A percentile compares a stretch with the other conserved stretches of the same genome.
These are phyloP conservation scores for Huso huso DNA, from an alignment of 2,797 vertebrate genomes.

Conservation along the genomic window DNA sequence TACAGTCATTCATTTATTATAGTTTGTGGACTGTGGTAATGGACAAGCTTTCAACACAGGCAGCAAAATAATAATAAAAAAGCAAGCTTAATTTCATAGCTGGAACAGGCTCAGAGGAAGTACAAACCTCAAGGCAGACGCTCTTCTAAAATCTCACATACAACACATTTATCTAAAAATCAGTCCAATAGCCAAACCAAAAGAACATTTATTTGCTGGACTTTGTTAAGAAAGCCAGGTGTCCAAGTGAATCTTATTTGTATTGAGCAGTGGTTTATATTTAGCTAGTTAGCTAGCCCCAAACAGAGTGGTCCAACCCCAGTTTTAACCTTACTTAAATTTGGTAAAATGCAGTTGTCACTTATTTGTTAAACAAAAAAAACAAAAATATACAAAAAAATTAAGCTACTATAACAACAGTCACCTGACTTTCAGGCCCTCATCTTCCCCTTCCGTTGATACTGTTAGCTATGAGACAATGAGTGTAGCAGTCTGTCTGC, in stretches of 20 bases:
- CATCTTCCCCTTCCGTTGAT: slow-evolving; percentile 60
- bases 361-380: not conserved
- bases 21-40: slow-evolving; percentile 44
- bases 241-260: slow-evolving; percentile 17
- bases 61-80: slow-evolving; percentile 36
- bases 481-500: slow-evolving; percentile 51
- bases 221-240: slow-evolving; percentile 37
- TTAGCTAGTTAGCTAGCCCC: not conserved
- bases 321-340: slow-evolving; percentile 12
- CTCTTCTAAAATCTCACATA: slow-evolving; percentile 25
- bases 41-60: slow-evolving; percentile 41
- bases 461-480: slow-evolving; percentile 37
- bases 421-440: slow-evolving; percentile 84
- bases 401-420: slow-evolving; percentile 53
- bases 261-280: not conserved
- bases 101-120: slow-evolving; percentile 83
- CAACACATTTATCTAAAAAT: slow-evolving; percentile 23
- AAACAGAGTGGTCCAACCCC: slow-evolving; percentile 6
- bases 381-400: slow-evolving; percentile 10
- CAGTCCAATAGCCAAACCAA: slow-evolving; percentile 32
- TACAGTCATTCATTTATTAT: slow-evolving; percentile 23
- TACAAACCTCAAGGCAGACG: slow-evolving; percentile 61
- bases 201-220: slow-evolving; percentile 19
- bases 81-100: slow-evolving; percentile 46
- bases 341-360: slow-evolving; percentile 1